Evolutionary conservation across 2,888 invertebrate species (phyloP).

Genomic region (Crioceris asparagi): DNA sequence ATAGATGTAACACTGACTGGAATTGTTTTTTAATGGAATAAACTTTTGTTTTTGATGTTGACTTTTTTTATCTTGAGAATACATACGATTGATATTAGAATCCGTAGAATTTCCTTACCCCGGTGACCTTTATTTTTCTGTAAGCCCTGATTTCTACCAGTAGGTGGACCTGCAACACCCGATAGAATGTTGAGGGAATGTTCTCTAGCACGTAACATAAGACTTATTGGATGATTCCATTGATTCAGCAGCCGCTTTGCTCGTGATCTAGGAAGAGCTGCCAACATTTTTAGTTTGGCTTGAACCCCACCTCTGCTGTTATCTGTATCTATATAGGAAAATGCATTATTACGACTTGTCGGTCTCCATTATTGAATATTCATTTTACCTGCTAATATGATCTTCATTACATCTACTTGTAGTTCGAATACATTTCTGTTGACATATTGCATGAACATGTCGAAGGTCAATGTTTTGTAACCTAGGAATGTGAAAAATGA

Average conservation of each 20-base stretch:
- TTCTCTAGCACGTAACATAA: constrained; percentile 68
- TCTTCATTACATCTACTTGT: constrained; percentile 79
- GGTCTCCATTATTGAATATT: background rate
- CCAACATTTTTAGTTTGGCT: constrained; percentile 62
- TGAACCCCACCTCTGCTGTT: constrained; percentile 48
- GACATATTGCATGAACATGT: constrained; percentile 75
- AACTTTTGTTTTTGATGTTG: too few relatives aligned
- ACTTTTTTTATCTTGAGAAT: too few relatives aligned
- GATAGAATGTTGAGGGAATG: constrained; percentile 72
- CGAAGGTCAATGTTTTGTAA: constrained; percentile 64
- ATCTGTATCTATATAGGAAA: constrained; percentile 38
- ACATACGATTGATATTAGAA: constrained; percentile 4
- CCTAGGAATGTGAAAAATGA: constrained; percentile 84
- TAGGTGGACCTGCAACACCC: constrained; percentile 47
- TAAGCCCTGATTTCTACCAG: constrained; percentile 26
- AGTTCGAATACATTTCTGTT: constrained; percentile 74
- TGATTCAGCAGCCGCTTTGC: constrained; percentile 67
- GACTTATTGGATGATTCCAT: constrained; percentile 67
- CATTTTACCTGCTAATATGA: constrained; percentile 61
- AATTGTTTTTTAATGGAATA: too few relatives aligned
- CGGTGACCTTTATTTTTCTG: constrained; percentile 24
- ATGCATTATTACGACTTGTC: background rate
- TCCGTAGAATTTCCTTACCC: constrained; percentile 11
- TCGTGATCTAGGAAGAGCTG: constrained; percentile 64
- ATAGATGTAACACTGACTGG: too few relatives aligned